Percentiles rank a stretch among this genome's conserved stretches.
phyloP scores from a whole-genome alignment of 2,888 invertebrate species.

The Drosophila kambysellisi region DNA sequence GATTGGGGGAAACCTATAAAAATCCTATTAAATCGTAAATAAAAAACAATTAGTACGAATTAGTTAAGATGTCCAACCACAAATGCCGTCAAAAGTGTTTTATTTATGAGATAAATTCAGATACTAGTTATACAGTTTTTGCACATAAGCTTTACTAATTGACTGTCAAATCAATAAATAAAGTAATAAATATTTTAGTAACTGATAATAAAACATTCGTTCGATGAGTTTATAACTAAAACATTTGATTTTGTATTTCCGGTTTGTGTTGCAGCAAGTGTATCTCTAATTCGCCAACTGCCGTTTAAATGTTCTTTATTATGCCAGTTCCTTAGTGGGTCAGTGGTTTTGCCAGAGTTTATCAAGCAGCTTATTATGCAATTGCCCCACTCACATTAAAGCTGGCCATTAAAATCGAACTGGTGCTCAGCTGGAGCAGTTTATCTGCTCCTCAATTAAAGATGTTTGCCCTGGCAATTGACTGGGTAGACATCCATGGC shows the following conservation, averaged over 20 bases:
- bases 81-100: neutral
- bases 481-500: conserved; percentile 48
- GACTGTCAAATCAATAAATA: neutral
- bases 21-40: too few species aligned
- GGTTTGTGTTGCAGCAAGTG: conserved; percentile 17
- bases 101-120: neutral
- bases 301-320: neutral
- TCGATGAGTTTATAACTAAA: neutral
- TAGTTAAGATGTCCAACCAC: neutral
- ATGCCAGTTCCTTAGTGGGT: conserved; percentile 58
- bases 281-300: conserved; percentile 9
- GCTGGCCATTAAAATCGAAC: conserved; percentile 60
- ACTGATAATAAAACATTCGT: neutral
- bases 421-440: conserved; percentile 41
- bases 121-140: neutral
- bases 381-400: conserved; percentile 45
- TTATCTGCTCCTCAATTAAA: conserved; percentile 60
- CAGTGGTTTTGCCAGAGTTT: conserved; percentile 50
- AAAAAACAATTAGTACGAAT: too few species aligned
- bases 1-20: too few species aligned
- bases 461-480: conserved; percentile 72
- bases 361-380: conserved; percentile 67
- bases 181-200: neutral
- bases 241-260: neutral
- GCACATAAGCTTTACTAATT: neutral